Conservation (phyloP, 2,113 vertebrate genomes). For the Symphodus melops region DNA sequence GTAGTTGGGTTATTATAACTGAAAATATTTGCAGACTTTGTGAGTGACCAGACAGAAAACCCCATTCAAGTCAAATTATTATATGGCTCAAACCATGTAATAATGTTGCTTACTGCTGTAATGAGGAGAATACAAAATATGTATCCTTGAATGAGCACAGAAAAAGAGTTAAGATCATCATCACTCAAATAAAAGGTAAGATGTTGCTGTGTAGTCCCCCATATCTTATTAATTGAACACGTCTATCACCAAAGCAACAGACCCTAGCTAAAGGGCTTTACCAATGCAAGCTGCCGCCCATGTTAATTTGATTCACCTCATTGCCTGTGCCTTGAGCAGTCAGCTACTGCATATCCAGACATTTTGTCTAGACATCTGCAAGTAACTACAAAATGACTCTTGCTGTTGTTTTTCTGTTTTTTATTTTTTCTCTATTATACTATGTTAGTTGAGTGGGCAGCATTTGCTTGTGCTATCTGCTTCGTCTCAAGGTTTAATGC, state of each 20-base stretch:
- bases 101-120: neutral
- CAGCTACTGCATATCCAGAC: constrained; percentile 28
- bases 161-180: constrained; percentile 21
- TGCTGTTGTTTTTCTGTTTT: constrained; percentile 31
- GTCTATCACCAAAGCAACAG: constrained; percentile 68
- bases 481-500: too few relatives aligned
- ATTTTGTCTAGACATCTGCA: constrained; percentile 57
- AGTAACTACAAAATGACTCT: constrained; percentile 47
- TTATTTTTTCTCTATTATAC: constrained; percentile 2
- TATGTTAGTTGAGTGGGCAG: too few relatives aligned
- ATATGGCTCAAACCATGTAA: neutral
- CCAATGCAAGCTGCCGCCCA: constrained; percentile 69
- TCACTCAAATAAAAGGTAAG: constrained; percentile 39
- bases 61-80: neutral
- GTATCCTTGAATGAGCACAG: constrained; percentile 19
- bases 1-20: too few relatives aligned
- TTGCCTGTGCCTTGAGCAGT: constrained; percentile 29
- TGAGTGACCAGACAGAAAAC: neutral
- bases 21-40: neutral
- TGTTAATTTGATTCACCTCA: constrained; percentile 73
- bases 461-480: too few relatives aligned
- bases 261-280: constrained; percentile 52
- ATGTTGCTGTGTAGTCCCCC: constrained; percentile 48
- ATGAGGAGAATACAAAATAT: neutral
- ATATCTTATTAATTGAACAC: constrained; percentile 67